Conservation (phyloP, 2,888 invertebrate species). For the Hymenopus coronatus region DNA sequence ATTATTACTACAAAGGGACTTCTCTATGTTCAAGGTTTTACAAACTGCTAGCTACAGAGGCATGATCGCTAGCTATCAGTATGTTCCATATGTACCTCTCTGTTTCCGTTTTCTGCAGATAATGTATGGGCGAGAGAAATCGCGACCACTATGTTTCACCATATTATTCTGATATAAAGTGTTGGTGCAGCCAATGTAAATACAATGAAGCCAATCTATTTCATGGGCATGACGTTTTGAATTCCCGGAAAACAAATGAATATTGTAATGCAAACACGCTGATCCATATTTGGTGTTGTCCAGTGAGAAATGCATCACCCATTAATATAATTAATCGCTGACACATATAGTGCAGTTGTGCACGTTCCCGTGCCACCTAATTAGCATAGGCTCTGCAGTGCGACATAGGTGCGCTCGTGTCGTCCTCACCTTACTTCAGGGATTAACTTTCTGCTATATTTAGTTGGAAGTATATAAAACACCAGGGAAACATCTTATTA, state of each 20-base stretch:
- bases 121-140: neutral
- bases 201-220: neutral
- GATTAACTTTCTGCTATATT: neutral
- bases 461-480: too few species aligned
- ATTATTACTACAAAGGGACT: too few species aligned
- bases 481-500: too few species aligned
- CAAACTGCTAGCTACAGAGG: too few species aligned
- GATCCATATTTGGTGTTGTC: neutral
- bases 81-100: neutral
- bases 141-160: neutral
- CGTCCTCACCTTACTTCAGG: neutral
- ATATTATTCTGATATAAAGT: neutral
- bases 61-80: neutral
- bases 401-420: neutral
- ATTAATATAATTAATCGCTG: neutral
- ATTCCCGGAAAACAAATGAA: neutral
- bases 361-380: neutral
- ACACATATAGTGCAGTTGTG: neutral
- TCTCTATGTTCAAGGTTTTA: too few species aligned
- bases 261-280: constrained; percentile 8
- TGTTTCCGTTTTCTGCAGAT: neutral
- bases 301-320: neutral
- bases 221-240: neutral
- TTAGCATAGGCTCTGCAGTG: neutral
- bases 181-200: neutral